Percentiles rank a stretch among this genome's conserved stretches.
These are phyloP conservation scores for Drosophila baimaii DNA, from an alignment of 1,140 invertebrate species.

Conservation along the genomic window DNA sequence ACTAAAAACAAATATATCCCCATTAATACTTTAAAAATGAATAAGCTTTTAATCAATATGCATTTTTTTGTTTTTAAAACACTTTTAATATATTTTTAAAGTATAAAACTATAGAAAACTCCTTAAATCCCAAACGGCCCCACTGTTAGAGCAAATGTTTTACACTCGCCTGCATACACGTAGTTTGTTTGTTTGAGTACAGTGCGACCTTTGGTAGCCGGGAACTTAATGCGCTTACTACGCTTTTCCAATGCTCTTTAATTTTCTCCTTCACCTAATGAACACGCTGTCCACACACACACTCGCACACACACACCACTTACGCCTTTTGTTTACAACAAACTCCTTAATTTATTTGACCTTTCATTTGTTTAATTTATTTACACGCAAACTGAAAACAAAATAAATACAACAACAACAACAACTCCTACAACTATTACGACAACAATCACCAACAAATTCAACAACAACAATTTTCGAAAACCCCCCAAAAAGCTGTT, in stretches of 20 bases:
- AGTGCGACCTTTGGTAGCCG: conserved; percentile 25
- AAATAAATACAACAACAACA: conserved; percentile 30
- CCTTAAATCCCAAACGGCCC: not conserved
- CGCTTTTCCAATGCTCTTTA: conserved; percentile 36
- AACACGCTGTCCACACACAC: conserved; percentile 10
- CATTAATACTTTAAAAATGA: no score
- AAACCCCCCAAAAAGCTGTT: conserved; percentile 67
- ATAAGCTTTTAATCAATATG: not conserved
- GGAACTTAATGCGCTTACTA: conserved; percentile 28
- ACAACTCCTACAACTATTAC: conserved; percentile 38
- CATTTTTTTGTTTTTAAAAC: not conserved
- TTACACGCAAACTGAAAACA: conserved; percentile 72
- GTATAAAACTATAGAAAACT: not conserved
- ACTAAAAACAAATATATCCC: not conserved
- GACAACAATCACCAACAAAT: conserved; percentile 45
- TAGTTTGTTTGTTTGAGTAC: conserved; percentile 34
- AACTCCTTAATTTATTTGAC: conserved; percentile 70
- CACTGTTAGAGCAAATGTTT: not conserved
- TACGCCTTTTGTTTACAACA: conserved; percentile 31
- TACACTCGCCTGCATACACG: conserved; percentile 19
- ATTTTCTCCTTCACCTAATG: conserved; percentile 21
- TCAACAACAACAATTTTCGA: conserved; percentile 41
- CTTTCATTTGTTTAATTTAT: conserved; percentile 74
- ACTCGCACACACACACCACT: not conserved
- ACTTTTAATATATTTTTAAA: no score